Evolutionary conservation across 2,113 vertebrate genomes (phyloP).

Genomic region (Salvelinus alpinus): DNA sequence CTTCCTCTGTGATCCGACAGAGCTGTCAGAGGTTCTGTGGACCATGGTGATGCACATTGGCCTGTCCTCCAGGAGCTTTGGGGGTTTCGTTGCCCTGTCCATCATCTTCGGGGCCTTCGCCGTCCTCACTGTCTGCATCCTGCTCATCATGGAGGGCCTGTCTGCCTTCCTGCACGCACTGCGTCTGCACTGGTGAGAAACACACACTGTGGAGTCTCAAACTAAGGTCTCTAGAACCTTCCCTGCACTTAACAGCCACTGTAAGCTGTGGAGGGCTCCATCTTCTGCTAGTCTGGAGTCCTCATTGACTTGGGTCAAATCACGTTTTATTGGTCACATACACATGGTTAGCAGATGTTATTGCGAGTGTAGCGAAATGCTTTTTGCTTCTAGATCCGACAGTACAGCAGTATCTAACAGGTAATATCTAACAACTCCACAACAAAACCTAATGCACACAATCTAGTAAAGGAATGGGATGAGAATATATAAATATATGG

Average conservation of each 20-base stretch:
- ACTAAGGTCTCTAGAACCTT: background rate
- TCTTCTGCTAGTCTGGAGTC: background rate
- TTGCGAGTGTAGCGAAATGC: too few species aligned
- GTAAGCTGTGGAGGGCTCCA: background rate
- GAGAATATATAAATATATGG: too few species aligned
- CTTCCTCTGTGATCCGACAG: conserved; percentile 53
- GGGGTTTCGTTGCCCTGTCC: conserved; percentile 79
- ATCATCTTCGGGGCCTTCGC: conserved; percentile 86
- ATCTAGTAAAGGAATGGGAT: too few species aligned
- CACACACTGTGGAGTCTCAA: too few species aligned
- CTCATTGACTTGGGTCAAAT: background rate
- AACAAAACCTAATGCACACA: too few species aligned
- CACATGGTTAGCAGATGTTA: too few species aligned
- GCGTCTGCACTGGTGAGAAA: conserved; percentile 92
- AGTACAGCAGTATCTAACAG: too few species aligned
- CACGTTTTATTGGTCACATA: too few species aligned
- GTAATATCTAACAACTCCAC: too few species aligned
- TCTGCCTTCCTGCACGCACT: conserved; percentile 95
- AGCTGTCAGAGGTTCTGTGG: conserved; percentile 97
- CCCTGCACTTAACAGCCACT: background rate
- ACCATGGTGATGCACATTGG: conserved; percentile 93
- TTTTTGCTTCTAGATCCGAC: too few species aligned
- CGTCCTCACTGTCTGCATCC: conserved; percentile 87
- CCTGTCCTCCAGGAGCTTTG: conserved; percentile 73
- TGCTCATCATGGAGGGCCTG: conserved; percentile 96